Percentiles rank a stretch among this genome's conserved stretches.
Evolutionary conservation across 2,888 invertebrate species (phyloP).

Genomic region (Leptopterna dolabrata): DNA sequence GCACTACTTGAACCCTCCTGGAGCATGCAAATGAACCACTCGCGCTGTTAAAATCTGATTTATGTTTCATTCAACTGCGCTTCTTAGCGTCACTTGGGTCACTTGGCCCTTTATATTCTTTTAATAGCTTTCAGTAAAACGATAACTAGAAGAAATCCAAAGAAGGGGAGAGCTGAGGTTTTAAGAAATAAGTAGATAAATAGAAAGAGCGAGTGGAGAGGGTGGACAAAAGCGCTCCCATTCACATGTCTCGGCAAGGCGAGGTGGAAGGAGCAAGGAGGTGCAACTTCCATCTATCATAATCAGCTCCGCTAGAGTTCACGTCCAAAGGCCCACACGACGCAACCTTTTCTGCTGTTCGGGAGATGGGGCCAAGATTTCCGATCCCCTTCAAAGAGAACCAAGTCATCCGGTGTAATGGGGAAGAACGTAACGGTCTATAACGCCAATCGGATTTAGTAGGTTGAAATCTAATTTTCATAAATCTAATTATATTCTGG

Average conservation of each 20-base stretch:
- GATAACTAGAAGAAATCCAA: neutral
- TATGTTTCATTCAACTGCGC: too few species aligned
- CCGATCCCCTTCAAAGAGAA: neutral
- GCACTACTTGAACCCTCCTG: too few species aligned
- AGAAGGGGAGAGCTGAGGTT: neutral
- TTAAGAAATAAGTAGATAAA: neutral
- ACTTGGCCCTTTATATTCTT: neutral
- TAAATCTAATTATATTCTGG: too few species aligned
- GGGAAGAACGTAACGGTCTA: neutral
- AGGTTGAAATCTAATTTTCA: too few species aligned
- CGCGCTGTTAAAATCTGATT: too few species aligned
- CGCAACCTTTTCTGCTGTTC: neutral
- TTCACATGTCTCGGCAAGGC: neutral
- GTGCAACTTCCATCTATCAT: constrained; percentile 9
- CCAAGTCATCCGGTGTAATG: neutral
- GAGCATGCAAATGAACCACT: too few species aligned
- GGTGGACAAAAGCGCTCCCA: neutral
- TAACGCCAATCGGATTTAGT: neutral
- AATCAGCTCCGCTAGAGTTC: constrained; percentile 13
- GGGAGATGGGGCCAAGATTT: neutral
- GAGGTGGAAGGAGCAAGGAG: neutral
- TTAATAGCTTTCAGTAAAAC: neutral
- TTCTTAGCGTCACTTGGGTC: neutral
- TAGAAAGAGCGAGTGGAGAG: neutral
- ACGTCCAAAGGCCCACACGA: neutral